Evolutionary conservation across 23 tunicate genomes (phyloP).

Genomic region (Oikopleura albicans): DNA sequence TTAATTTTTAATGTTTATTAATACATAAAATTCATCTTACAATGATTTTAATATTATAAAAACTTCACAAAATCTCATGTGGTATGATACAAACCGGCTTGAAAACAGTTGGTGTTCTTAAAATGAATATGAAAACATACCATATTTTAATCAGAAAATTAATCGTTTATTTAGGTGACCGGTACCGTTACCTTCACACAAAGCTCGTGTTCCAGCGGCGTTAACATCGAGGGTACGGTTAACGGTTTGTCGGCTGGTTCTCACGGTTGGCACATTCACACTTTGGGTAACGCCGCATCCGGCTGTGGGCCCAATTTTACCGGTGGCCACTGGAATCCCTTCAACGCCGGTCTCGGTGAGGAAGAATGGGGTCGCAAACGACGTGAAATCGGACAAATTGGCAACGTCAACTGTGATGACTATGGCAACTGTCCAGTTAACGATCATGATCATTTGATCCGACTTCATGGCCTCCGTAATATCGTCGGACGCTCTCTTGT

Average conservation of each 20-base stretch:
- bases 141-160: no score
- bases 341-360: background rate
- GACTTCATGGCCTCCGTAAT: background rate
- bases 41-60: no score
- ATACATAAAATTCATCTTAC: no score
- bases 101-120: no score
- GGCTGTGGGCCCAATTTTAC: background rate
- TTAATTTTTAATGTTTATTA: no score
- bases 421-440: background rate
- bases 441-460: background rate
- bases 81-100: no score
- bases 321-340: background rate
- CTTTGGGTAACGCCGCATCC: background rate
- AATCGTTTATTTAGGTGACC: no score
- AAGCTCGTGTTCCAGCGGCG: background rate
- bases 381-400: background rate
- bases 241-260: background rate
- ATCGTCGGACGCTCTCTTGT: background rate
- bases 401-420: background rate
- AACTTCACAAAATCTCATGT: no score
- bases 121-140: no score
- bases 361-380: background rate
- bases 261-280: constrained; percentile 1
- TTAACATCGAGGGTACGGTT: background rate
- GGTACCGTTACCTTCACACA: background rate